Evolutionary conservation across 2,113 vertebrate species (phyloP).

Genomic region (Corydoras maculifer): DNA sequence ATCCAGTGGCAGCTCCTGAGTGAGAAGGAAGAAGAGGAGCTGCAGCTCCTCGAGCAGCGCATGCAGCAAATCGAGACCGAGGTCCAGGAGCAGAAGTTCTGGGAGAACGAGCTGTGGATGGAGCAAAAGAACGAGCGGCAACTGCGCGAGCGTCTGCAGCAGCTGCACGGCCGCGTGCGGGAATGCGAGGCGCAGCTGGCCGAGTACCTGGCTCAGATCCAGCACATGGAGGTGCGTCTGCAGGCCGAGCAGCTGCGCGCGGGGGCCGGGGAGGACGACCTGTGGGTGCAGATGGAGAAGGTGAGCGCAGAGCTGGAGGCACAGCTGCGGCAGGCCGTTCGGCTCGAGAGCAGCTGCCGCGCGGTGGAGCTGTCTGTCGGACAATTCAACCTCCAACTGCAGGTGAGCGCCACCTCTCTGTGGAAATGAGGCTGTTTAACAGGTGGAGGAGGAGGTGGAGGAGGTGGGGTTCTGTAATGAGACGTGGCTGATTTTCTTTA

Average conservation of each 20-base stretch:
- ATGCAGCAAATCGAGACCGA: slow-evolving; percentile 83
- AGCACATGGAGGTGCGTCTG: slow-evolving; percentile 76
- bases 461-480: no score
- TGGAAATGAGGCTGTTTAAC: no score
- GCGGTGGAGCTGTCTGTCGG: slow-evolving; percentile 83
- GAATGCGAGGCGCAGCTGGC: slow-evolving; percentile 78
- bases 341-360: slow-evolving; percentile 84
- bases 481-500: background rate
- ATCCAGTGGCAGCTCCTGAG: slow-evolving; percentile 59
- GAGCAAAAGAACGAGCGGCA: slow-evolving; percentile 88
- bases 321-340: slow-evolving; percentile 79
- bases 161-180: slow-evolving; percentile 74
- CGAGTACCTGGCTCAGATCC: slow-evolving; percentile 75
- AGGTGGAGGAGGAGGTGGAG: no score
- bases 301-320: slow-evolving; percentile 77
- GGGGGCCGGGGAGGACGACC: slow-evolving; percentile 81
- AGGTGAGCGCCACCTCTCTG: slow-evolving; percentile 63
- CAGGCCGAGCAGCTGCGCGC: slow-evolving; percentile 79
- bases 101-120: slow-evolving; percentile 90
- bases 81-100: slow-evolving; percentile 90
- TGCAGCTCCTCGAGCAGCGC: slow-evolving; percentile 80
- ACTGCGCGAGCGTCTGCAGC: slow-evolving; percentile 81
- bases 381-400: slow-evolving; percentile 77
- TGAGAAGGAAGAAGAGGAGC: slow-evolving; percentile 73
- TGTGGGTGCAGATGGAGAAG: slow-evolving; percentile 77